phyloP scores from a whole-genome alignment of 35 echinoderm and acorn worm genomes.

The Ophioderma brevispina region DNA sequence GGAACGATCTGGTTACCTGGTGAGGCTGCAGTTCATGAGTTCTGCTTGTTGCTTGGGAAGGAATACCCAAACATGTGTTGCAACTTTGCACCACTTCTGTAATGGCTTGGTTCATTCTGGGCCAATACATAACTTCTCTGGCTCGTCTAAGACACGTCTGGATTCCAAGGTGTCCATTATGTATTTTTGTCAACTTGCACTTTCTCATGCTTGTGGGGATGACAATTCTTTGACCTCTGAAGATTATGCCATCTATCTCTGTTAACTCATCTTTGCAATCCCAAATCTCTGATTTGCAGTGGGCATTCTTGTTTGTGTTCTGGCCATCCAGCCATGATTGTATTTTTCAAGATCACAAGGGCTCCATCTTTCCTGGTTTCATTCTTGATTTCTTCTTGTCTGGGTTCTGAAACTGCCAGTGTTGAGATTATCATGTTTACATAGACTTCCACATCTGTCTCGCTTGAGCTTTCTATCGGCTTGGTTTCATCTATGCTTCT shows the following conservation, averaged over 20 bases:
- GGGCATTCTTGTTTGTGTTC: background rate
- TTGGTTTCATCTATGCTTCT: no score
- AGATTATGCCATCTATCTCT: background rate
- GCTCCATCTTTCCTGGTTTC: no score
- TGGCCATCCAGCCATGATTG: background rate
- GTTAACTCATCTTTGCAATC: no score
- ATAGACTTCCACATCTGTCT: no score
- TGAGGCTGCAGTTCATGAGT: background rate
- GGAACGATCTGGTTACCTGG: background rate
- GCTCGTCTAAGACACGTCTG: background rate
- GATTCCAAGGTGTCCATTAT: background rate
- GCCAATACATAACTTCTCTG: no score
- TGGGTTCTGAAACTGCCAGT: no score
- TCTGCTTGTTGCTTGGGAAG: background rate
- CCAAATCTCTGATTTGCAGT: background rate
- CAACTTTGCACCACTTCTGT: background rate
- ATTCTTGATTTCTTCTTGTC: no score
- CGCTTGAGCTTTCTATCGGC: no score
- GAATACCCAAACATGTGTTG: background rate
- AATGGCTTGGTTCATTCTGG: background rate
- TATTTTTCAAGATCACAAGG: background rate
- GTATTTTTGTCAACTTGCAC: background rate
- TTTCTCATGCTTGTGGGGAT: background rate
- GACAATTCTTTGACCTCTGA: background rate
- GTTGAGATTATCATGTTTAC: background rate